phyloP scores from a whole-genome alignment of 2,888 invertebrate genomes.

The Stenodera caucasica region DNA sequence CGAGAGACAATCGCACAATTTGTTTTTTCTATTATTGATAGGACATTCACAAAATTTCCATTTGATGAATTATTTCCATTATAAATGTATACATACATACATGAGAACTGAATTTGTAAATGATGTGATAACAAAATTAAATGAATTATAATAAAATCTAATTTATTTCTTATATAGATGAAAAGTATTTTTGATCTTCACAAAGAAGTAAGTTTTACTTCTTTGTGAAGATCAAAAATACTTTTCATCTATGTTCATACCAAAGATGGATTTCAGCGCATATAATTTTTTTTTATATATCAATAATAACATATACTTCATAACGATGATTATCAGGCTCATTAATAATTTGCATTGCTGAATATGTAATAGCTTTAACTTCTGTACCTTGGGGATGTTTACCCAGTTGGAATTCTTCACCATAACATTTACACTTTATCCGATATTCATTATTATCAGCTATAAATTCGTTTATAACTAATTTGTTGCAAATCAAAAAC shows the following conservation, averaged over 20 bases:
- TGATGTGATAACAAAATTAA: not conserved
- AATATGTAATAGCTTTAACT: conserved; percentile 99
- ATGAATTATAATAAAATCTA: too few relatives aligned
- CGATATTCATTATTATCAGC: conserved; percentile 64
- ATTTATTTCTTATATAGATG: too few relatives aligned
- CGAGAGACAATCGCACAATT: conserved; percentile 61
- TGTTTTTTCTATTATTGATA: conserved; percentile 58
- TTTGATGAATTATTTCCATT: conserved; percentile 55
- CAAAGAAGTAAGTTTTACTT: too few relatives aligned
- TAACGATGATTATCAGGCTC: conserved; percentile 69
- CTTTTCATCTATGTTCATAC: too few relatives aligned
- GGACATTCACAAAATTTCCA: conserved; percentile 59
- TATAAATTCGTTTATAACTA: conserved; percentile 87
- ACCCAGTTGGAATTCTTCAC: conserved; percentile 90
- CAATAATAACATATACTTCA: conserved; percentile 97
- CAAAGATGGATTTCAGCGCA: too few relatives aligned
- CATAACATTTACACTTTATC: conserved; percentile 80
- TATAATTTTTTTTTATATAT: conserved; percentile 84
- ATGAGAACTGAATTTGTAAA: not conserved
- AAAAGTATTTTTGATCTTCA: too few relatives aligned
- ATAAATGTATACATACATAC: conserved; percentile 11
- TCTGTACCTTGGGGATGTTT: conserved; percentile 98
- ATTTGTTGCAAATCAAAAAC: conserved; percentile 81
- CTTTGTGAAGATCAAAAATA: too few relatives aligned
- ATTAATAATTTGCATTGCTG: conserved; percentile 93